A percentile compares a stretch with the other conserved stretches of the same genome.
Conservation (phyloP, 2,888 invertebrate species). For the Acronicta alni region DNA sequence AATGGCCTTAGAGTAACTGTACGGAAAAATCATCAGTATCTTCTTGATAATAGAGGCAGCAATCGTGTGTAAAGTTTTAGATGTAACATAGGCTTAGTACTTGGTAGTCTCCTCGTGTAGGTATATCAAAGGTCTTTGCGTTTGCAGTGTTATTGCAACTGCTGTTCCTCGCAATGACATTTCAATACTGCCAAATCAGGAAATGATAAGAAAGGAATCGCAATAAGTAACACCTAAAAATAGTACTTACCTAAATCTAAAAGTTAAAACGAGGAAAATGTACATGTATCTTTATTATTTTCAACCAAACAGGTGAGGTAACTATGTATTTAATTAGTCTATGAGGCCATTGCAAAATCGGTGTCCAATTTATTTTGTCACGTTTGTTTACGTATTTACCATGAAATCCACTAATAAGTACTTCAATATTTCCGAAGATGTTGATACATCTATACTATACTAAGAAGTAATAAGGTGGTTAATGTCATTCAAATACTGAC, state of each 20-base stretch:
- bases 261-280: not conserved
- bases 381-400: constrained; percentile 5
- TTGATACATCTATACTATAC: too few species aligned
- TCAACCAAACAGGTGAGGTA: not conserved
- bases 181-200: constrained; percentile 36
- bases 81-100: constrained; percentile 8
- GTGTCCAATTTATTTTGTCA: not conserved
- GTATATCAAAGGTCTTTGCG: constrained; percentile 45
- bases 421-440: constrained; percentile 12
- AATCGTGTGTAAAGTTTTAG: constrained; percentile 33
- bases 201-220: constrained; percentile 28
- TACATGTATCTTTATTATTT: too few species aligned
- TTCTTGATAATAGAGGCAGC: constrained; percentile 12
- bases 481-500: constrained; percentile 9
- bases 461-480: constrained; percentile 8
- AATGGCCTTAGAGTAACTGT: constrained; percentile 18
- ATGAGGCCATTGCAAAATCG: not conserved
- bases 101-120: constrained; percentile 49
- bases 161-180: constrained; percentile 38
- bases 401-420: constrained; percentile 13
- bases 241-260: not conserved
- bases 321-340: not conserved
- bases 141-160: constrained; percentile 49
- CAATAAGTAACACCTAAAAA: not conserved
- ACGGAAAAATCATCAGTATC: constrained; percentile 32